phyloP scores from a whole-genome alignment of 1,140 invertebrate species.

The Anoplophora glabripennis region DNA sequence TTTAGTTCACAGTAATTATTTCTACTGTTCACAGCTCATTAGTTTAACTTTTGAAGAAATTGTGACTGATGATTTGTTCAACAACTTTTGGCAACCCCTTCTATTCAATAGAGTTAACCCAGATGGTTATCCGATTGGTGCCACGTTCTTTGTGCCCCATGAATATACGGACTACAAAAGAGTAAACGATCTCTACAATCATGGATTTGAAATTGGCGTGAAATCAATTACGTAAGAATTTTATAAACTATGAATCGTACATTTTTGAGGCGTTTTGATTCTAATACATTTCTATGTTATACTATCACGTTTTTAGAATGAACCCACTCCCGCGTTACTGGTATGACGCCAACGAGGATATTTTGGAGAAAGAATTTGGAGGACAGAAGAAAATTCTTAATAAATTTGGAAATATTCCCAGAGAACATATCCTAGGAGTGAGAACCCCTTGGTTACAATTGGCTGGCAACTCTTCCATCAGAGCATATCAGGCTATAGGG shows the following conservation, averaged over 20 bases:
- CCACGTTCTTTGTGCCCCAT: constrained; percentile 68
- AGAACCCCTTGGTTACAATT: constrained; percentile 38
- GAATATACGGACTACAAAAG: constrained; percentile 67
- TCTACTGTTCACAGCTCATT: constrained; percentile 56
- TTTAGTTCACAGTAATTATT: too few species aligned
- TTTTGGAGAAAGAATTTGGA: constrained; percentile 33
- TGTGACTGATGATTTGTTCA: constrained; percentile 62
- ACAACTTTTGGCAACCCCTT: constrained; percentile 57
- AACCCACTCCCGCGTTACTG: constrained; percentile 56
- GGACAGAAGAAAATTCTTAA: constrained; percentile 35
- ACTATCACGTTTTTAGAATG: constrained; percentile 53
- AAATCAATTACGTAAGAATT: constrained; percentile 58
- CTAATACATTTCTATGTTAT: too few species aligned
- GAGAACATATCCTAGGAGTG: constrained; percentile 29
- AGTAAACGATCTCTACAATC: constrained; percentile 61
- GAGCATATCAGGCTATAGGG: constrained; percentile 52
- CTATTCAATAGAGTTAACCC: constrained; percentile 59
- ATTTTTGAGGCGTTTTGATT: too few species aligned
- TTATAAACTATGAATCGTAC: neutral
- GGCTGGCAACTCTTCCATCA: constrained; percentile 51
- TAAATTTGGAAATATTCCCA: constrained; percentile 39
- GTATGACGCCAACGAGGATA: constrained; percentile 22
- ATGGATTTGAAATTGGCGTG: constrained; percentile 68
- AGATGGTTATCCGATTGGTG: constrained; percentile 60
- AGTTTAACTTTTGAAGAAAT: constrained; percentile 67